phyloP scores from a whole-genome alignment of 2,797 vertebrate species.

The Bradypus variegatus region DNA sequence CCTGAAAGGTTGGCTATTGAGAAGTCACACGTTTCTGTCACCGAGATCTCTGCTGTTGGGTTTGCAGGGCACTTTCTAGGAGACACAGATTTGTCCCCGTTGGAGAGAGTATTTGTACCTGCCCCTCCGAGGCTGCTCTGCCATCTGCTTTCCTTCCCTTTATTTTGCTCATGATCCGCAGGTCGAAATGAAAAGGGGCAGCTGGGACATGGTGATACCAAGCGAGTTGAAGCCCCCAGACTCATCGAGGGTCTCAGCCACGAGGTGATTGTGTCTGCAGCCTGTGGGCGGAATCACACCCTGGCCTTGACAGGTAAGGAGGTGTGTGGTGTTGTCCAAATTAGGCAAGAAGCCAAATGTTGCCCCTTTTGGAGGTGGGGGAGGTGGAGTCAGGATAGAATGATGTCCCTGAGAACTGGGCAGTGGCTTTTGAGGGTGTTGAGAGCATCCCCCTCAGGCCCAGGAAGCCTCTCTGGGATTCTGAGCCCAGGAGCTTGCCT shows the following conservation, averaged over 20 bases:
- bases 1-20: background rate
- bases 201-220: slow-evolving; percentile 93
- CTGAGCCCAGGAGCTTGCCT: accelerated
- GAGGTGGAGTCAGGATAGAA: background rate
- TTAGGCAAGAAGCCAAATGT: background rate
- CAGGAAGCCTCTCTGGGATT: background rate
- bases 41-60: accelerated
- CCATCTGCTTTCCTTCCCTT: background rate
- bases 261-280: slow-evolving; percentile 83
- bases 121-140: accelerated
- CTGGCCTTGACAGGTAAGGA: slow-evolving; percentile 86
- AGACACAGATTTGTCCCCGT: background rate
- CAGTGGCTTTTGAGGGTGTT: background rate
- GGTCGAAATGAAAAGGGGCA: slow-evolving; percentile 96
- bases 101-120: background rate
- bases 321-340: accelerated
- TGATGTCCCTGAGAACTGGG: background rate
- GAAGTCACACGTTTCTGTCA: accelerated
- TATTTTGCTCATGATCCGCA: slow-evolving; percentile 50
- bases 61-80: background rate
- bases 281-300: slow-evolving; percentile 94
- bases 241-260: slow-evolving; percentile 84
- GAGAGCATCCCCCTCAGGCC: accelerated
- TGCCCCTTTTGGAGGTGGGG: background rate
- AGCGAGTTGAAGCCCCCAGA: slow-evolving; percentile 89